Percentiles rank a stretch among this genome's conserved stretches.
These are phyloP conservation scores for Hydropotes inermis DNA, from an alignment of 2,113 vertebrate genomes.

Conservation along the genomic window DNA sequence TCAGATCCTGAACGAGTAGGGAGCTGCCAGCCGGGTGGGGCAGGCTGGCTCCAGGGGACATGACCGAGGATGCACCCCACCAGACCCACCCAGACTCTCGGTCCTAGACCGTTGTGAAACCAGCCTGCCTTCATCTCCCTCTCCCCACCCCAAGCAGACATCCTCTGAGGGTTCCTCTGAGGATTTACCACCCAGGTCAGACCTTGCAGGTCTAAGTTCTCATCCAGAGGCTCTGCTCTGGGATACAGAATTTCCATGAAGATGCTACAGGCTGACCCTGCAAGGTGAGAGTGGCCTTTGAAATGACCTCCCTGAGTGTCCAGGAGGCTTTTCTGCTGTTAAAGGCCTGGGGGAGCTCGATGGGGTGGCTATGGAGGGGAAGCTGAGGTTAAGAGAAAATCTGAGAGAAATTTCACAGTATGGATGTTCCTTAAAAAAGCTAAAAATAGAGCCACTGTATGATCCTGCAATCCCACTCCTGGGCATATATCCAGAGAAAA, in stretches of 20 bases:
- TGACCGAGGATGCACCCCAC: fast-evolving
- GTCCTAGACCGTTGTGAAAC: fast-evolving
- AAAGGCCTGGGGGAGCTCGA: not conserved
- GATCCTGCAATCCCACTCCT: not conserved
- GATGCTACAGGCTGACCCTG: not conserved
- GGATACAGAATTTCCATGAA: not conserved
- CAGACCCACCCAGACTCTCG: fast-evolving
- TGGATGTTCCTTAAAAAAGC: not conserved
- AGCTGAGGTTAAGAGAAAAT: not conserved
- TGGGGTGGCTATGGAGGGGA: not conserved
- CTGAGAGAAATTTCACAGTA: not conserved
- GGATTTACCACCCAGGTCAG: not conserved
- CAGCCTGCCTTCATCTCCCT: not conserved
- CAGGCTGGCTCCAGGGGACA: not conserved
- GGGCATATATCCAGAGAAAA: not conserved
- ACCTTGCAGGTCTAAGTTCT: fast-evolving
- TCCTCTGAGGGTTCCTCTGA: no score
- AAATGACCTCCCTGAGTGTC: fast-evolving
- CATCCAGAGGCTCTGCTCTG: not conserved
- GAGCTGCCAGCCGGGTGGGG: not conserved
- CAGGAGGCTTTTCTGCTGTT: not conserved
- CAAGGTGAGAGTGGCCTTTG: not conserved
- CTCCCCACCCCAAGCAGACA: not conserved
- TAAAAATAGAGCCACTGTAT: not conserved
- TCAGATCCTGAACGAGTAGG: fast-evolving